Base-by-base conservation (phyloP, 2,113 vertebrate species). In the Chloebia gouldiae region DNA sequence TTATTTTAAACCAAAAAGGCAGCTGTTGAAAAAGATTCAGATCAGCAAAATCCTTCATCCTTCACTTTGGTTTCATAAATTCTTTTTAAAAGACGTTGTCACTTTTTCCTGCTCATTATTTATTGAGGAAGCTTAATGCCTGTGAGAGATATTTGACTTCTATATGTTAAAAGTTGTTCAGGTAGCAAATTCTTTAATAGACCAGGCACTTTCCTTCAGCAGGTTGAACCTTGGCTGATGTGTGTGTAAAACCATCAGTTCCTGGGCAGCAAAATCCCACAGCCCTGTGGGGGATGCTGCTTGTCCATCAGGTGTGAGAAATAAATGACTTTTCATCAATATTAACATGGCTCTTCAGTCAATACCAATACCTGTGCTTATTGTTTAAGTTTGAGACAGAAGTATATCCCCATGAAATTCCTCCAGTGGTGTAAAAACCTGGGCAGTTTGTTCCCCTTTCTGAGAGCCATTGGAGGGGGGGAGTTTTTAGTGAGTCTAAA, bases 1-100 rank as follows among this genome's bases (percentile, higher is more conserved):
- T 80, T 77, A 86, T 66, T 93, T 94, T 95, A 82, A 92, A 72
- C 49, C 25, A 61, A 51, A 86, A 87, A 68, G 61, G 44, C n/a
- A 47, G 71, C 47, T 80, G 50, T 54, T 88, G 57, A 45, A 73
- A 94, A 73, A 81, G 59, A 90, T 90, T 92, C 50, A 83, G 75
- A 90, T 85, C 82, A 82, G 71, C 75, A 88, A 85, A 90, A 15
- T 61, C 64, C 75, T 94, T 65, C 79, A 69, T 85, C 59, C 50
- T 80, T 88, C 33, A 30, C 59, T 93, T 72, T 47, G 33, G 9
- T 50, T 92, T 92, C 68, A 59, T 33, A 90, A 54, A 60, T 91
- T 64, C 45, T 57, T 59, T 81, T 76, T 23, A 73, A 78, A 90
- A 92, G 50, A 80, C 17, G 16, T 23, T 91, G 53, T 65, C 23